Evolutionary conservation across 2,113 vertebrate genomes (phyloP), one percentile per base, ranked within the genome.

Genomic region (Muntiacus muntjak): DNA sequence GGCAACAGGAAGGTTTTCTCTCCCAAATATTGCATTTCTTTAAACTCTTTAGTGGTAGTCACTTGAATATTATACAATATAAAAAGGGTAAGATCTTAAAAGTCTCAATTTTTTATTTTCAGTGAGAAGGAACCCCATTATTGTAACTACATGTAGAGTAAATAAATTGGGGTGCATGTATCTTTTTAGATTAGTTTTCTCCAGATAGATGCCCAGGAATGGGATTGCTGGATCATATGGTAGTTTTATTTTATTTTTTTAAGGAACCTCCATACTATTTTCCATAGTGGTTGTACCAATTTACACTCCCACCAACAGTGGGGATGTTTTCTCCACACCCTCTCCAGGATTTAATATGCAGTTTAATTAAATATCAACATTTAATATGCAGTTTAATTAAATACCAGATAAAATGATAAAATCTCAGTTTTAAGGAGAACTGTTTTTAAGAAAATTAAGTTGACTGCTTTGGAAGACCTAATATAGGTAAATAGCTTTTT

Each of bases 81-180:
- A n/a, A 74, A 87, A 92, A 90, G 54, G 15, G 4, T 11, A 84
- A 40, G 28, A 64, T 90, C 54, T 83, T 78, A 82, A 81, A 86
- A 96, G 55, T 95, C 76, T 30, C 43, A 67, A 76, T 82, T 92
- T 85, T 91, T 74, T 60, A 57, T 85, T 94, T 89, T 91, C 47
- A 64, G 0, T 86, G 36, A 43, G 58, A 43, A 92, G 11, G 26
- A 84, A 89, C 91, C 87, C 47, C 47, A 47, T 91, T 86, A 43
- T 54, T 95, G 3, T 91, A 71, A 54, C 23, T 19, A 52, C 33
- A 50, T 88, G 30, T 81, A 47, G 26, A 50, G 10, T 54, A 47
- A 78, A 33, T 19, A 54, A 81, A 81, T n/a, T 81, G 47, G 30
- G 30, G 3, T 81, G 47, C 47, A 52, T 2, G 47, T 33, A 33